A percentile compares a stretch with the other conserved stretches of the same genome.
Conservation (phyloP, 2,797 vertebrate genomes). For the Silurus aristotelis region DNA sequence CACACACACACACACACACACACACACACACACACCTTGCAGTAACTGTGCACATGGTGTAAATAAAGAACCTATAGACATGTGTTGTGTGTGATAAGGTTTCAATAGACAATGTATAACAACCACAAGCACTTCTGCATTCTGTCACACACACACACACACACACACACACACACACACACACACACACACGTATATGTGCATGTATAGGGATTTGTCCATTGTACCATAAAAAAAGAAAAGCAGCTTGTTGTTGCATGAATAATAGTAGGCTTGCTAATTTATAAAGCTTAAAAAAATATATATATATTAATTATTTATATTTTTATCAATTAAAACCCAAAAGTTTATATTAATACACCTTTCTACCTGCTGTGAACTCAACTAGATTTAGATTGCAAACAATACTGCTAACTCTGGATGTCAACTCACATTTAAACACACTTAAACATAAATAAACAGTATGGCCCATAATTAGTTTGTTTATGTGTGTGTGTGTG, state of each 20-base stretch:
- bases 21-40: not conserved
- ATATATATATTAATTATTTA: too few species aligned
- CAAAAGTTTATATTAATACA: too few species aligned
- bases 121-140: not conserved
- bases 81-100: conserved; percentile 12
- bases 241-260: too few species aligned
- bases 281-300: too few species aligned
- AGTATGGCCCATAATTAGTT: not conserved
- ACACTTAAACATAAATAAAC: not conserved
- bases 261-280: too few species aligned
- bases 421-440: not conserved
- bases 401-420: not conserved
- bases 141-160: not conserved
- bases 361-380: not conserved
- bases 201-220: not conserved
- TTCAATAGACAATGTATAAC: not conserved
- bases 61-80: conserved; percentile 3
- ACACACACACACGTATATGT: not conserved
- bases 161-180: not conserved
- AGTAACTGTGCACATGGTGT: not conserved
- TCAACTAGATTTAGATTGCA: not conserved
- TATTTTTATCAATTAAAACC: too few species aligned
- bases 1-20: conserved; percentile 14
- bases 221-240: not conserved
- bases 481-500: not conserved